Percentiles rank a stretch among this genome's conserved stretches.
These are phyloP conservation scores for Drosophila rhopaloa DNA, from an alignment of 1,140 invertebrate genomes.

Conservation along the genomic window DNA sequence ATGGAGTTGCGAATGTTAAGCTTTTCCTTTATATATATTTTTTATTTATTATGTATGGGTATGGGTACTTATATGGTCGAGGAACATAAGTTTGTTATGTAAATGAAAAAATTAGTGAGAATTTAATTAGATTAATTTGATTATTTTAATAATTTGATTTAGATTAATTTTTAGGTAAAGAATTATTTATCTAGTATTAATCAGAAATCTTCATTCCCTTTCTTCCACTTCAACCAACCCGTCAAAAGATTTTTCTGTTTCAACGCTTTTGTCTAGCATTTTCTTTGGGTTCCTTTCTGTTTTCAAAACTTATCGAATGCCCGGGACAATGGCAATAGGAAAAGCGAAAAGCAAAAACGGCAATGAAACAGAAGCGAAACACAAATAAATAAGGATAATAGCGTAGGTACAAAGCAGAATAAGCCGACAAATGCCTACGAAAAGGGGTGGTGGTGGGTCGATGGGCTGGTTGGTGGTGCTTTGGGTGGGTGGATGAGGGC, in stretches of 20 bases:
- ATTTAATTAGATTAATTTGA: too few species aligned
- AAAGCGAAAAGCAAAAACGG: conserved; percentile 10
- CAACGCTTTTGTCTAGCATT: conserved; percentile 32
- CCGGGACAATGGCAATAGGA: conserved; percentile 15
- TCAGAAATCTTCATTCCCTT: neutral
- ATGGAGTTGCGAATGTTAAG: too few species aligned
- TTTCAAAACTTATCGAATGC: conserved; percentile 50
- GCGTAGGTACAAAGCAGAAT: conserved; percentile 15
- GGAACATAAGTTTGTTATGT: too few species aligned
- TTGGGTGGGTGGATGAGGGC: conserved; percentile 22
- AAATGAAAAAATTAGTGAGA: too few species aligned
- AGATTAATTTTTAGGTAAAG: too few species aligned
- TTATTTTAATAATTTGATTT: too few species aligned
- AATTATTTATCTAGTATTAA: neutral
- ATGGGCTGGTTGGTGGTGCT: conserved; percentile 13
- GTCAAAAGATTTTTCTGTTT: conserved; percentile 16
- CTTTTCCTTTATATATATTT: too few species aligned
- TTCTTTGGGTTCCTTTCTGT: conserved; percentile 13
- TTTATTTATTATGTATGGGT: too few species aligned
- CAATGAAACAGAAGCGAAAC: conserved; percentile 65
- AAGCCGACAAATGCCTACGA: conserved; percentile 17
- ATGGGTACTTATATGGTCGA: too few species aligned
- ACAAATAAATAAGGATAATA: conserved; percentile 69
- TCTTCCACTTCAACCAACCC: neutral
- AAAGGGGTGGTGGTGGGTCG: conserved; percentile 33